Conservation (phyloP, 2,888 invertebrate genomes). For the Stenolophus ochropezus region DNA sequence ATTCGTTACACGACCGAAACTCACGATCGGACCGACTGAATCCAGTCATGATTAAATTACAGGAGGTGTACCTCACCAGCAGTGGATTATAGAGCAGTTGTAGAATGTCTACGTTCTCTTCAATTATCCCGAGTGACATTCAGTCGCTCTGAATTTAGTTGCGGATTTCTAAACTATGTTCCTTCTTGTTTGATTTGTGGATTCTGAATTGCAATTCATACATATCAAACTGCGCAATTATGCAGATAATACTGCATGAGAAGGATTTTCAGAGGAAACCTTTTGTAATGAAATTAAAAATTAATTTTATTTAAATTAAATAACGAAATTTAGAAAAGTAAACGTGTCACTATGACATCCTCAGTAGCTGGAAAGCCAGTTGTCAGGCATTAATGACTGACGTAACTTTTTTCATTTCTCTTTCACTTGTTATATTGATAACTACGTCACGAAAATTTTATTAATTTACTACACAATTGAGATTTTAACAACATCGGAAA, state of each 20-base stretch:
- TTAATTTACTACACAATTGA: too few species aligned
- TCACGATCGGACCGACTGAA: constrained; percentile 15
- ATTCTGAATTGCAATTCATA: background rate
- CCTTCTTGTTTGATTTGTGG: background rate
- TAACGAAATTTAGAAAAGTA: too few species aligned
- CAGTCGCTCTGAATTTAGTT: background rate
- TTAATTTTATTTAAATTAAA: too few species aligned
- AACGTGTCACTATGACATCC: too few species aligned
- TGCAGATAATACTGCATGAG: background rate
- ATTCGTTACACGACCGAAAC: constrained; percentile 27
- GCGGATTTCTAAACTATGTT: background rate
- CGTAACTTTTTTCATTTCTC: too few species aligned
- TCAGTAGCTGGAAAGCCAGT: too few species aligned
- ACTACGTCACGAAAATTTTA: too few species aligned
- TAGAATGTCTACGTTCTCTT: background rate
- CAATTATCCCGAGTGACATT: constrained; percentile 1
- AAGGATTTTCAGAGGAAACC: too few species aligned
- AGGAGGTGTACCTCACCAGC: background rate
- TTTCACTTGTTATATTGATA: too few species aligned
- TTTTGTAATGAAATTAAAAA: too few species aligned
- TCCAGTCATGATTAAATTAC: constrained; percentile 30
- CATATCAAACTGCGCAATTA: background rate
- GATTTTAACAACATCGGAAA: too few species aligned
- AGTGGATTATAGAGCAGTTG: background rate
- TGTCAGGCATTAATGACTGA: too few species aligned